phyloP scores from a whole-genome alignment of 2,888 invertebrate species.

The Euclidia mi region DNA sequence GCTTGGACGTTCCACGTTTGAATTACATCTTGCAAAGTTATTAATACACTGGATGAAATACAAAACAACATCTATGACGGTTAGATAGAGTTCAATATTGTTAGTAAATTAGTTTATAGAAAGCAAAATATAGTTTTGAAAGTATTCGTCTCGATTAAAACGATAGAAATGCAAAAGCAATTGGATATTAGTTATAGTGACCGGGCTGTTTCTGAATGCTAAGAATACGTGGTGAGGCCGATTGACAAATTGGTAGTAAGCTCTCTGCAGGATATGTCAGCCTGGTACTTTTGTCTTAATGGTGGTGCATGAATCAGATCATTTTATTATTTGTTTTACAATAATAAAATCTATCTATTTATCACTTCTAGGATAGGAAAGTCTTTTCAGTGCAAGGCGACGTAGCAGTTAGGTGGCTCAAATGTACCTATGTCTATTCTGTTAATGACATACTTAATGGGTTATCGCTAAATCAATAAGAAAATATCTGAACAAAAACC shows the following conservation, averaged over 20 bases:
- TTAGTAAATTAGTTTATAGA: constrained; percentile 18
- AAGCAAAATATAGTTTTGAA: constrained; percentile 17
- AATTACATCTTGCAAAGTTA: constrained; percentile 70
- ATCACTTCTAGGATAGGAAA: neutral
- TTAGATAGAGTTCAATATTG: constrained; percentile 32
- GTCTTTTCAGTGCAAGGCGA: too few relatives aligned
- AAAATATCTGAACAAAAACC: too few relatives aligned
- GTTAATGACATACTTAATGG: too few relatives aligned
- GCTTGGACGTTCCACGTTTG: constrained; percentile 77
- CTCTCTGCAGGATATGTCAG: constrained; percentile 3
- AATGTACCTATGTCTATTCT: too few relatives aligned
- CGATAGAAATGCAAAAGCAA: constrained; percentile 54
- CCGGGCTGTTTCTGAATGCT: constrained; percentile 31
- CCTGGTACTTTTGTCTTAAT: constrained; percentile 14
- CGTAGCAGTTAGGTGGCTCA: too few relatives aligned
- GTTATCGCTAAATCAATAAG: too few relatives aligned
- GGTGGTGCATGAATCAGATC: neutral
- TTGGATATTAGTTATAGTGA: constrained; percentile 42
- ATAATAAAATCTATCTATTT: neutral
- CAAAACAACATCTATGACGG: constrained; percentile 12
- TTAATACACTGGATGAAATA: constrained; percentile 42
- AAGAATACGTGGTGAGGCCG: constrained; percentile 39
- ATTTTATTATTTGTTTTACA: neutral
- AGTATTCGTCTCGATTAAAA: constrained; percentile 53
- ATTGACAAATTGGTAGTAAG: constrained; percentile 48